Conservation (phyloP, 1,140 invertebrate species). For the Scaptomyza pallida region DNA sequence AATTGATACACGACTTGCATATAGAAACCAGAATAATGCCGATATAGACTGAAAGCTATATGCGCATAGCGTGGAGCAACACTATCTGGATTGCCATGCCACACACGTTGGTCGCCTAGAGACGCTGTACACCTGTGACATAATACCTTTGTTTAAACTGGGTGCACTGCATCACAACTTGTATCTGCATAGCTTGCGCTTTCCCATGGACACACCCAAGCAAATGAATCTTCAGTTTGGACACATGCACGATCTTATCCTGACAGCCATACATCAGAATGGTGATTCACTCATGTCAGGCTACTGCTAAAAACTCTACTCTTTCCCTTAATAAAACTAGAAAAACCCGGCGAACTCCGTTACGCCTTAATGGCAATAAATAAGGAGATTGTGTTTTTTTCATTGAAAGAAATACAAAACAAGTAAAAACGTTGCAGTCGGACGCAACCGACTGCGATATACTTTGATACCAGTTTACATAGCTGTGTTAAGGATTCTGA, state of each 20-base stretch:
- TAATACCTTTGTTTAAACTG: slow-evolving; percentile 97
- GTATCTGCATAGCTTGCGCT: slow-evolving; percentile 96
- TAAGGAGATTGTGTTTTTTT: no score
- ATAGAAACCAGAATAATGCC: slow-evolving; percentile 91
- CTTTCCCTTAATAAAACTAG: no score
- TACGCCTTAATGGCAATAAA: no score
- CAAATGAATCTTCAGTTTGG: slow-evolving; percentile 92
- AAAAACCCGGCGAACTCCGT: no score
- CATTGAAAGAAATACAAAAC: no score
- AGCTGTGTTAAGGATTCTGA: no score
- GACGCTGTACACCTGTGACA: slow-evolving; percentile 93
- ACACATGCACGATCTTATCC: slow-evolving; percentile 91
- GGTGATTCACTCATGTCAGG: slow-evolving; percentile 99
- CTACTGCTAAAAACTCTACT: slow-evolving; percentile 97
- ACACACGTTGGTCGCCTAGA: slow-evolving; percentile 87
- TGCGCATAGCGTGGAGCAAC: slow-evolving; percentile 88
- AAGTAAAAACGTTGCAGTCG: no score
- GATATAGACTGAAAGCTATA: slow-evolving; percentile 92
- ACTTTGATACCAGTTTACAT: no score
- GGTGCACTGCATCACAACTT: slow-evolving; percentile 98
- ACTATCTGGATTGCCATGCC: slow-evolving; percentile 91
- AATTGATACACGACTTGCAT: slow-evolving; percentile 93
- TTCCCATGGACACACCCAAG: slow-evolving; percentile 90
- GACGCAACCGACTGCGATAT: no score
- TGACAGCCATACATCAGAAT: slow-evolving; percentile 97